These are phyloP conservation scores for Trematocara zebra DNA, from an alignment of 2,113 vertebrate species.

Conservation along the genomic window DNA sequence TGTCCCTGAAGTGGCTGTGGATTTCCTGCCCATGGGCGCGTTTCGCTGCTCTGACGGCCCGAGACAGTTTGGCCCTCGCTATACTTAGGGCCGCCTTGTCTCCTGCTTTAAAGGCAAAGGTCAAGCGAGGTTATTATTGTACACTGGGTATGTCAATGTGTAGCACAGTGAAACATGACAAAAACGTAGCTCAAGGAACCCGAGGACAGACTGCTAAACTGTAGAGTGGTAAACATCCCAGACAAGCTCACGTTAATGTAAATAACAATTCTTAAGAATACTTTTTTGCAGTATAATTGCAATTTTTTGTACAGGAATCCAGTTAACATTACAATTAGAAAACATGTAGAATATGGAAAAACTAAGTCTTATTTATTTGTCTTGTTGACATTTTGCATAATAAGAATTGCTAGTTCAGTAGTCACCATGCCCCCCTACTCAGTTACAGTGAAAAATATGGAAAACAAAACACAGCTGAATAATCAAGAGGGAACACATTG, in stretches of 20 bases:
- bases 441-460: not conserved
- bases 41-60: too few species aligned
- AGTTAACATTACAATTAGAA: not conserved
- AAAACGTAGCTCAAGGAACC: not conserved
- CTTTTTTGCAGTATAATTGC: not conserved
- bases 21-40: too few species aligned
- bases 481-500: slow-evolving; percentile 1
- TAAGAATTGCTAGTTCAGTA: not conserved
- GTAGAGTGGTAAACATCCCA: not conserved
- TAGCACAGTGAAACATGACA: not conserved
- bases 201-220: not conserved
- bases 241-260: not conserved
- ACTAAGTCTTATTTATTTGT: not conserved
- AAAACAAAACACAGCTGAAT: not conserved
- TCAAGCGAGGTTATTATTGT: not conserved
- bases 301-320: not conserved
- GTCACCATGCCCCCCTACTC: not conserved
- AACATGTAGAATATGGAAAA: not conserved
- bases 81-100: too few species aligned
- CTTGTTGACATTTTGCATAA: not conserved
- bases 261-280: not conserved
- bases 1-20: too few species aligned
- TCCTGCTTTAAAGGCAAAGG: not conserved
- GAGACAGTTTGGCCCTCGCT: too few species aligned
- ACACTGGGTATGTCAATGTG: not conserved